Base-by-base conservation (phyloP, 2,888 invertebrate genomes). In the Elysia crispata region DNA sequence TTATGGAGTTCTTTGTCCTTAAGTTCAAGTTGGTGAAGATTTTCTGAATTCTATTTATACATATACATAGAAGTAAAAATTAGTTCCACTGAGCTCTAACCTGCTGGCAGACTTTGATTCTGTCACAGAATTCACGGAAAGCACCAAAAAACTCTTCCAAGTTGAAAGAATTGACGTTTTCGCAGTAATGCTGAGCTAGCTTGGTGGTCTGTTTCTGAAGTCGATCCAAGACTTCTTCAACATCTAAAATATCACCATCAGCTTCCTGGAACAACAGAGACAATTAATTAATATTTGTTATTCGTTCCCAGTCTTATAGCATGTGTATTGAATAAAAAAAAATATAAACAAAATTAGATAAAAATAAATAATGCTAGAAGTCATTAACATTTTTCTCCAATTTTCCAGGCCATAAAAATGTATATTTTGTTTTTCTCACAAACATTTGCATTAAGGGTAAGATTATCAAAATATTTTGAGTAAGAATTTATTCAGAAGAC, bases 71-170 rank as follows among this genome's bases (percentile, higher is more conserved):
- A 41, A 41, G 41, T 6, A 41, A 41, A 11, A 41, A 41, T 6
- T 6, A 41, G 41, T 11, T 41, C 11, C 41, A 41, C 11, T 41
- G 41, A 41, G 11, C 3, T 41, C 41, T 85, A 83, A 92, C 92
- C 88, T 92, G 91, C 75, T 89, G 87, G 41, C 92, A 93, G 28
- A 87, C 85, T 78, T 91, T 89, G 25, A 92, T 90, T 82, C 92
- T 92, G 72, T 95, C 95, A 92, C 97, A 97, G 93, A 98, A 98
- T 75, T 95, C 95, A 87, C 96, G 95, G 90, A 98, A 95, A 85
- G 97, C 95, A 92, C 96, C 95, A 89, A 97, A 97, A 90, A 98
- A 98, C 91, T 98, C 98, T 91, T 98, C 98, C 57, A 98, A 93
- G 91, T 97, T 97, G 91, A 98, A 98, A 0, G 95, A 94, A 77